Conservation (phyloP, 2,113 vertebrate genomes). For the Tapirus terrestris region DNA sequence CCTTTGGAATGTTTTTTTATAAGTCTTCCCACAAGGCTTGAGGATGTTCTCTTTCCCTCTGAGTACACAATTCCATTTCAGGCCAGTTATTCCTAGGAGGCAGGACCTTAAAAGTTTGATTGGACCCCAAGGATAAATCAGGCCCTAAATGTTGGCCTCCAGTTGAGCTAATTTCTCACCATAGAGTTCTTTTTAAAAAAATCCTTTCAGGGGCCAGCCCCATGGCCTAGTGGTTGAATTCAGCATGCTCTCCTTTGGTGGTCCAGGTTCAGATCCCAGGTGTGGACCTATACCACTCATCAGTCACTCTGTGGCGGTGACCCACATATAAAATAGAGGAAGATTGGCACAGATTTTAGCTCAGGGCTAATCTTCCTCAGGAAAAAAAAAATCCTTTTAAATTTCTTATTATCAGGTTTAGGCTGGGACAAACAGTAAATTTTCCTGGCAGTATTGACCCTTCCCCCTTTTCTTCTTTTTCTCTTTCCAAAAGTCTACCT, state of each 20-base stretch:
- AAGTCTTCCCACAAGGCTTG: neutral
- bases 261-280: too few species aligned
- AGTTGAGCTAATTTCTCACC: neutral
- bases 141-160: neutral
- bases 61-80: neutral
- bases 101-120: neutral
- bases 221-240: too few species aligned
- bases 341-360: too few species aligned
- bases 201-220: too few species aligned
- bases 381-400: neutral
- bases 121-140: too few species aligned
- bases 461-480: neutral
- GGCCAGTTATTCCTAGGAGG: neutral
- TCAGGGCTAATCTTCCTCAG: too few species aligned
- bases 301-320: too few species aligned
- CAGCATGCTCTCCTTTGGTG: too few species aligned
- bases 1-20: neutral
- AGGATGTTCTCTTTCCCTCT: neutral
- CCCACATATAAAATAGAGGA: too few species aligned
- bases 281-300: too few species aligned
- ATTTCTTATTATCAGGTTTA: neutral
- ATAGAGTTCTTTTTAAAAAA: too few species aligned
- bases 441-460: neutral
- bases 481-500: neutral
- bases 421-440: neutral